These are phyloP conservation scores for Channallabes apus DNA, from an alignment of 2,797 vertebrate species.

Conservation along the genomic window DNA sequence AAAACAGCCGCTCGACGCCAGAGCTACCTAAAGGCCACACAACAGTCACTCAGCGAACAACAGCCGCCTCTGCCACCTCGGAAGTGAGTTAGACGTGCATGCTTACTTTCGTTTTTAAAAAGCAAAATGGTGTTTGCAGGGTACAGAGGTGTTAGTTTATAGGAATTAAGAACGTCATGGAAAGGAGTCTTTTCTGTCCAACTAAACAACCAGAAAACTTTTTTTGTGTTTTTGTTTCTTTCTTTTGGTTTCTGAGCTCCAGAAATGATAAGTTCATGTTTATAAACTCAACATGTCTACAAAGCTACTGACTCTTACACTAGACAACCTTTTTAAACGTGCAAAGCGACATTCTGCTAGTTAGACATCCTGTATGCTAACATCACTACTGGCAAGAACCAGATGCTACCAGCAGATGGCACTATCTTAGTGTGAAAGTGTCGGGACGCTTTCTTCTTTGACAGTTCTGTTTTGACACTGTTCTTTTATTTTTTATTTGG, in stretches of 20 bases:
- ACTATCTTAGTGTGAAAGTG: slow-evolving; percentile 51
- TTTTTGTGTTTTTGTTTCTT: background rate
- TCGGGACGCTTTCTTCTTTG: slow-evolving; percentile 8
- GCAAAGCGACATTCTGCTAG: background rate
- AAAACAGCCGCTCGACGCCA: slow-evolving; percentile 95
- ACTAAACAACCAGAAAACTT: background rate
- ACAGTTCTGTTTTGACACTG: background rate
- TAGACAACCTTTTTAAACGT: background rate
- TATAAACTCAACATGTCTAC: too few species aligned
- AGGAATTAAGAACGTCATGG: background rate
- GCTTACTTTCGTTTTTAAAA: background rate
- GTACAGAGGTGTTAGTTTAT: background rate
- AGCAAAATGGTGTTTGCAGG: background rate
- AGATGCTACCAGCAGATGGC: slow-evolving; percentile 43
- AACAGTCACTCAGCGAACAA: slow-evolving; percentile 94
- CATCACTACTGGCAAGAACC: background rate
- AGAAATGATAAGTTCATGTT: too few species aligned
- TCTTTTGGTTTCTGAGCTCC: background rate
- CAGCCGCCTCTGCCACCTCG: slow-evolving; percentile 81
- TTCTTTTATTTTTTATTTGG: background rate
- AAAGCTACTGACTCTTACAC: background rate
- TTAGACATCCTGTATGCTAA: background rate
- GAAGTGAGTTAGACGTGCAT: slow-evolving; percentile 76
- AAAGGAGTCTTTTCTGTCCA: background rate
- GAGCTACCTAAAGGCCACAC: slow-evolving; percentile 98